Evolutionary conservation across 1,140 invertebrate species (phyloP).

Genomic region (Pomacea maculata): DNA sequence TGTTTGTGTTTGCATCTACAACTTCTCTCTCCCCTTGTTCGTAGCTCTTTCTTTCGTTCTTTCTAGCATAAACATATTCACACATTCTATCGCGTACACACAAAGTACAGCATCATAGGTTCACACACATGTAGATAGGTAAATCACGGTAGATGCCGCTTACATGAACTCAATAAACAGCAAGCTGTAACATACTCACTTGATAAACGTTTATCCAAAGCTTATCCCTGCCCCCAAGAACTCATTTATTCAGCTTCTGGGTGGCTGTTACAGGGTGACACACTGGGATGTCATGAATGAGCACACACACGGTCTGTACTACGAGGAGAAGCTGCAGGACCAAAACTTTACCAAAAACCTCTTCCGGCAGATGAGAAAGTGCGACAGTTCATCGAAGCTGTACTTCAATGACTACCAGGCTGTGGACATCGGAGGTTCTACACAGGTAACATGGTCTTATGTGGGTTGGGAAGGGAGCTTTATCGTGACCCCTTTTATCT

Average conservation of each 20-base stretch:
- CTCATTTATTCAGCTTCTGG: too few relatives aligned
- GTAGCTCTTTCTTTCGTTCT: background rate
- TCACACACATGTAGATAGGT: background rate
- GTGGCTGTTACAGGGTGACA: background rate
- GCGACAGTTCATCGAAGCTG: background rate
- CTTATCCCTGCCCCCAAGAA: background rate
- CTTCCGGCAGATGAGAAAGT: background rate
- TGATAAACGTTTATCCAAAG: too few relatives aligned
- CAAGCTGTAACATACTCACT: too few relatives aligned
- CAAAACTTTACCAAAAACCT: background rate
- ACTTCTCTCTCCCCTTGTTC: background rate
- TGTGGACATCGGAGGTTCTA: background rate
- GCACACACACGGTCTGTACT: too few relatives aligned
- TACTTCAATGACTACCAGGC: background rate
- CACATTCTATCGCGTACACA: too few relatives aligned
- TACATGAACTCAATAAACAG: too few relatives aligned
- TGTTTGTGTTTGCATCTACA: background rate
- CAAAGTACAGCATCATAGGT: background rate
- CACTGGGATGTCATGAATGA: too few relatives aligned
- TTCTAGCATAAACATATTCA: too few relatives aligned
- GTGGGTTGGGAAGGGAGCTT: too few relatives aligned
- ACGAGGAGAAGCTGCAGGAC: too few relatives aligned
- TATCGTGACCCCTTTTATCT: background rate
- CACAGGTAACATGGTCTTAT: too few relatives aligned
- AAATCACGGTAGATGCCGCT: background rate